phyloP scores from a whole-genome alignment of 2,888 invertebrate species.

The Watsonalla binaria region DNA sequence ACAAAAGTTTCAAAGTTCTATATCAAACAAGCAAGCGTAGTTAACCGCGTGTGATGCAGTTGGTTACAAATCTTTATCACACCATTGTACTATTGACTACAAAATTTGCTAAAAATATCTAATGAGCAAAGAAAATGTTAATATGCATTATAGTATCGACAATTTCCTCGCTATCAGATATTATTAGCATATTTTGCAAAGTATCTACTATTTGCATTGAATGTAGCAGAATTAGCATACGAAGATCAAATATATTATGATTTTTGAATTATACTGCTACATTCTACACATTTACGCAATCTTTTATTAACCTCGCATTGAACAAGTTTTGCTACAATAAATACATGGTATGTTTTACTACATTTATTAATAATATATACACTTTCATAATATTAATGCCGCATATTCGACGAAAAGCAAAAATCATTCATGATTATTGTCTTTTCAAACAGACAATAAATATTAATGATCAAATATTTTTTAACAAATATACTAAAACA shows the following conservation, averaged over 20 bases:
- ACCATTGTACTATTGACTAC: background rate
- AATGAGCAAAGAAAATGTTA: background rate
- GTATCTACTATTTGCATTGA: background rate
- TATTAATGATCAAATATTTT: slow-evolving; percentile 5
- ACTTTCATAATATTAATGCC: background rate
- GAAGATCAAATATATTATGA: too few relatives aligned
- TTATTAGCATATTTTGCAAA: background rate
- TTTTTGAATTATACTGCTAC: background rate
- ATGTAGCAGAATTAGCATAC: background rate
- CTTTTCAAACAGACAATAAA: slow-evolving; percentile 9
- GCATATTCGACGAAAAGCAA: too few relatives aligned
- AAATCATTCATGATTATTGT: background rate
- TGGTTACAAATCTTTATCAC: background rate
- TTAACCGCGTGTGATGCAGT: background rate
- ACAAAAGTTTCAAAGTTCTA: too few relatives aligned
- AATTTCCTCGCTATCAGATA: background rate
- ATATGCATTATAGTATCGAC: too few relatives aligned
- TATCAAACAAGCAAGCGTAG: background rate
- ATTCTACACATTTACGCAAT: background rate
- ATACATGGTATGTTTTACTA: background rate
- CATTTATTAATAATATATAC: slow-evolving; percentile 4
- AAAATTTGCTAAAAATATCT: background rate
- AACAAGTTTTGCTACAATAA: background rate
- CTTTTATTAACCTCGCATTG: background rate
- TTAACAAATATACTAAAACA: slow-evolving; percentile 15